phyloP scores from a whole-genome alignment of 1,140 invertebrate species.

The Caenorhabditis latens region DNA sequence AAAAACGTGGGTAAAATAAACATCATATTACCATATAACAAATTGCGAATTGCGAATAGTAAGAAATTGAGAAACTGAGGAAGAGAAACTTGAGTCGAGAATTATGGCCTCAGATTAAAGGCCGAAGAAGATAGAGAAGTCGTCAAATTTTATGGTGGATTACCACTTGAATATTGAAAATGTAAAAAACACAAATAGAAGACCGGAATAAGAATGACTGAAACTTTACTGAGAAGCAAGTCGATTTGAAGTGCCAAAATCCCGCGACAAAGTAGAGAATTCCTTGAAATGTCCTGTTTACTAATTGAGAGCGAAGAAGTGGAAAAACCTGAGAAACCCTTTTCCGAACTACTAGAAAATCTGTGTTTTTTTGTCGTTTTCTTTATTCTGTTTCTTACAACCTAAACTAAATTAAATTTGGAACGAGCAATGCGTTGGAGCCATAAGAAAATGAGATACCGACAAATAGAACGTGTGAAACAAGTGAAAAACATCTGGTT shows the following conservation, averaged over 20 bases:
- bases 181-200: no score
- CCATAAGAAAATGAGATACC: no score
- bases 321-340: neutral
- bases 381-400: neutral
- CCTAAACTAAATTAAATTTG: slow-evolving; percentile 34
- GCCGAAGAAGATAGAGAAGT: no score
- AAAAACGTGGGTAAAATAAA: slow-evolving; percentile 34
- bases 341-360: slow-evolving; percentile 1
- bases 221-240: no score
- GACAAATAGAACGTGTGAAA: slow-evolving; percentile 14
- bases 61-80: neutral
- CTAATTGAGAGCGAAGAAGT: slow-evolving; percentile 25
- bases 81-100: neutral
- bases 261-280: neutral
- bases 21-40: slow-evolving; percentile 39
- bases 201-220: no score
- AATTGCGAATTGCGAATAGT: neutral
- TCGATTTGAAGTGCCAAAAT: neutral
- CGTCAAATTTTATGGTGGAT: neutral
- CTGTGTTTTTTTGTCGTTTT: neutral
- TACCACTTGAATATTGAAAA: no score
- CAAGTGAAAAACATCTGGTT: slow-evolving; percentile 32
- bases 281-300: neutral
- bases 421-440: slow-evolving; percentile 28
- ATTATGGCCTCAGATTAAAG: neutral